Evolutionary conservation across 2,113 vertebrate species (phyloP).

Genomic region (Hippocampus guttulatus): DNA sequence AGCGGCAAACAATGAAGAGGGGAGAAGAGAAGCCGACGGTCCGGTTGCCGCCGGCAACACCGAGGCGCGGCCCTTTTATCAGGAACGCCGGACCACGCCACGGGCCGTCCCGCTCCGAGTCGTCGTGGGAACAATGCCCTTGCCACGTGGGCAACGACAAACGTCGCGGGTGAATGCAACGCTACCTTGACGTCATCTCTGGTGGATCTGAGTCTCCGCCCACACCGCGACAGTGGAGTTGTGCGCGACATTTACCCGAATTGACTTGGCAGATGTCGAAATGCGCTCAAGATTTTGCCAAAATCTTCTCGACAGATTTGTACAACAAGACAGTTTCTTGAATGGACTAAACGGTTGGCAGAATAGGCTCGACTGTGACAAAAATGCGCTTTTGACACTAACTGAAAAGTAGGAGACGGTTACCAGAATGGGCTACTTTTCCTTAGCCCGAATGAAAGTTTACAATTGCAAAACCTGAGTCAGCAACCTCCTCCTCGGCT

Average conservation of each 20-base stretch:
- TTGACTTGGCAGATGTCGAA: not conserved
- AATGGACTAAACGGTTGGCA: too few species aligned
- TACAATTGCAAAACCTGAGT: too few species aligned
- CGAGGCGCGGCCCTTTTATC: slow-evolving; percentile 34
- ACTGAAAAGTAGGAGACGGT: too few species aligned
- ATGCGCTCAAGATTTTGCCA: not conserved
- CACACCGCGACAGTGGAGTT: not conserved
- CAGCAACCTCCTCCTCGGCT: too few species aligned
- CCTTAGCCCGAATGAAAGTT: too few species aligned
- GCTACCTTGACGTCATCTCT: slow-evolving; percentile 47
- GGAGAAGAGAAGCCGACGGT: slow-evolving; percentile 26
- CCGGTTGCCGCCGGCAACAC: slow-evolving; percentile 27
- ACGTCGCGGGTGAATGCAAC: slow-evolving; percentile 42
- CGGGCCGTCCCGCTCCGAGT: slow-evolving; percentile 39
- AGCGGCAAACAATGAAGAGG: slow-evolving; percentile 16
- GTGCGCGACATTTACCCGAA: not conserved
- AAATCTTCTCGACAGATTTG: not conserved
- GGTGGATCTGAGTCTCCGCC: not conserved
- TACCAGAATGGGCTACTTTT: not conserved
- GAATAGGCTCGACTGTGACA: too few species aligned
- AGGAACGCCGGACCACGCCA: slow-evolving; percentile 47
- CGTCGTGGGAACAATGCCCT: slow-evolving; percentile 54
- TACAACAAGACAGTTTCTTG: too few species aligned
- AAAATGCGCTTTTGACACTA: too few species aligned
- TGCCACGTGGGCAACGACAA: not conserved